These are phyloP conservation scores for Xylota segnis DNA, from an alignment of 2,888 invertebrate genomes.

Conservation along the genomic window DNA sequence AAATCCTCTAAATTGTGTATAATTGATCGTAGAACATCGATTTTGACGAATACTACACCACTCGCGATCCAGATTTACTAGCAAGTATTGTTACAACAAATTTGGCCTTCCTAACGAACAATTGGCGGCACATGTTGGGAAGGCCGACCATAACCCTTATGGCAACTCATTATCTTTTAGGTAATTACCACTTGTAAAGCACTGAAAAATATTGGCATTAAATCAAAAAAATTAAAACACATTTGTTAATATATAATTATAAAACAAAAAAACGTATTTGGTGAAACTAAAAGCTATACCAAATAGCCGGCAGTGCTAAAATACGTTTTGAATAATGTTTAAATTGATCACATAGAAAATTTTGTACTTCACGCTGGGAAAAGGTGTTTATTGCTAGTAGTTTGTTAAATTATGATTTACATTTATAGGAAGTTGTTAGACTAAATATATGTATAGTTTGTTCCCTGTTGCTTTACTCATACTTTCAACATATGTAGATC, in stretches of 20 bases:
- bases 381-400: slow-evolving; percentile 55
- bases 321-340: background rate
- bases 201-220: slow-evolving; percentile 62
- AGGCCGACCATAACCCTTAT: slow-evolving; percentile 97
- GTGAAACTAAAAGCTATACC: slow-evolving; percentile 11
- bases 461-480: too few species aligned
- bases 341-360: background rate
- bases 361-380: slow-evolving; percentile 32
- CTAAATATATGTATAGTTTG: background rate
- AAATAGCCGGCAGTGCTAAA: slow-evolving; percentile 6
- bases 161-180: slow-evolving; percentile 93
- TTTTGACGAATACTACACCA: slow-evolving; percentile 97
- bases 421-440: background rate
- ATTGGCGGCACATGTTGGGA: slow-evolving; percentile 98
- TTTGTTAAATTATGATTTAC: background rate
- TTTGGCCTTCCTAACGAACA: slow-evolving; percentile 97
- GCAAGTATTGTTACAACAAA: slow-evolving; percentile 97
- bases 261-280: slow-evolving; percentile 15
- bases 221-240: slow-evolving; percentile 22
- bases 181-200: slow-evolving; percentile 86
- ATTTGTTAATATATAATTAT: slow-evolving; percentile 42
- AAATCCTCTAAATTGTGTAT: slow-evolving; percentile 57
- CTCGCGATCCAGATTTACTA: slow-evolving; percentile 97
- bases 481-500: too few species aligned
- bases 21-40: slow-evolving; percentile 90